Conservation (phyloP, 2,888 invertebrate species). For the Galerucella calmariensis region DNA sequence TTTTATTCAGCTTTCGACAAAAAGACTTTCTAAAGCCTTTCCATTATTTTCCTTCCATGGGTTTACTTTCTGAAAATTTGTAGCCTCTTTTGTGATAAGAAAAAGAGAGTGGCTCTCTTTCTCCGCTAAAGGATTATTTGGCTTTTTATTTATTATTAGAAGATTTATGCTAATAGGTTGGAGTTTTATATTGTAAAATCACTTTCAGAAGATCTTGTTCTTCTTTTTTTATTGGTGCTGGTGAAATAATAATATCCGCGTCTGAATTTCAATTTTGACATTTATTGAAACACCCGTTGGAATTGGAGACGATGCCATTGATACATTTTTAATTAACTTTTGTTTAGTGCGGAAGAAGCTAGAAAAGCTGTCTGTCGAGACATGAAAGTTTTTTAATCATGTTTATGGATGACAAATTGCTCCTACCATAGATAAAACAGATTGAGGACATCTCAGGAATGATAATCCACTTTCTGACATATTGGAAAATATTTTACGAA, state of each 20-base stretch:
- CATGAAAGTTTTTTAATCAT: too few relatives aligned
- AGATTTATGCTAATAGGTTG: slow-evolving; percentile 13
- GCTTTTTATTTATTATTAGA: slow-evolving; percentile 18
- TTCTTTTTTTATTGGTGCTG: neutral
- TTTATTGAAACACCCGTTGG: neutral
- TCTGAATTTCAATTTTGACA: neutral
- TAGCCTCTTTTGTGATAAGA: slow-evolving; percentile 17
- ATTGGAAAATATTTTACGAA: too few relatives aligned
- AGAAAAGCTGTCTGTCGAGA: too few relatives aligned
- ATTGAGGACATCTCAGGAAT: too few relatives aligned
- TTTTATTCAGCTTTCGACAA: slow-evolving; percentile 56
- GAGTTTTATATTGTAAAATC: slow-evolving; percentile 11
- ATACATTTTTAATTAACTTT: too few relatives aligned
- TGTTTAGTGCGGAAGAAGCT: too few relatives aligned
- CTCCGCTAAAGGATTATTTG: slow-evolving; percentile 8
- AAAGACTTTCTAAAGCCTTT: slow-evolving; percentile 53
- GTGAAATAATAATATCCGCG: neutral
- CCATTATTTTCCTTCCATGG: slow-evolving; percentile 42
- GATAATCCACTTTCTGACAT: too few relatives aligned
- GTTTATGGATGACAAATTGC: too few relatives aligned
- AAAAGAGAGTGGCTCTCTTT: slow-evolving; percentile 12
- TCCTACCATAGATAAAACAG: too few relatives aligned
- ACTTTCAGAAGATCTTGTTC: neutral
- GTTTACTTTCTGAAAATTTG: slow-evolving; percentile 11
- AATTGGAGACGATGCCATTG: neutral